Conservation (phyloP, 2,888 invertebrate species). For the Trachelus iudaicus region DNA sequence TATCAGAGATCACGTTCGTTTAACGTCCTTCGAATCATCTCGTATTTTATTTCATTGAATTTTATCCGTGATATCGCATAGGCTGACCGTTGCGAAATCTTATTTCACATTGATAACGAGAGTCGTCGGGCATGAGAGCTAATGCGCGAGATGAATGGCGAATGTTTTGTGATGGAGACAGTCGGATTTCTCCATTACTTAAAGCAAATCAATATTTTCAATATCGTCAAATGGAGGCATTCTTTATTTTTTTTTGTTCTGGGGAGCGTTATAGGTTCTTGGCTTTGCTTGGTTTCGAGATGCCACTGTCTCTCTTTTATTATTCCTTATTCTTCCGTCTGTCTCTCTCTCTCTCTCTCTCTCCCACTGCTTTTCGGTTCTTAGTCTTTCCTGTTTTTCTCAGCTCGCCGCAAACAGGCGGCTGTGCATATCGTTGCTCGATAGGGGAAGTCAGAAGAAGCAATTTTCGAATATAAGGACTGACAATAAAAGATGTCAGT, state of each 20-base stretch:
- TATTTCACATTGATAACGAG: background rate
- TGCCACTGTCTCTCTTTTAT: background rate
- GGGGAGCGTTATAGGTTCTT: background rate
- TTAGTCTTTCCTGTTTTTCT: conserved; percentile 1
- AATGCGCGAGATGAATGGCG: background rate
- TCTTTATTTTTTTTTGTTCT: conserved; percentile 18
- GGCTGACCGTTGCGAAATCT: background rate
- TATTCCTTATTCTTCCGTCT: background rate
- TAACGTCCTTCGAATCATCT: background rate
- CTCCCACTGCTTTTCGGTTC: conserved; percentile 12
- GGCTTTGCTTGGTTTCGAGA: background rate
- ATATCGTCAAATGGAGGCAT: conserved; percentile 49
- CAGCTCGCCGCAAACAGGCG: conserved; percentile 14
- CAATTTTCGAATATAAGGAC: conserved; percentile 27
- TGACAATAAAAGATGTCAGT: conserved; percentile 31
- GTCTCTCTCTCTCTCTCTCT: background rate
- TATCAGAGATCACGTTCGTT: background rate
- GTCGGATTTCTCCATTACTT: conserved; percentile 40
- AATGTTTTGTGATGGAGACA: background rate
- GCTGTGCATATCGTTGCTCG: conserved; percentile 28
- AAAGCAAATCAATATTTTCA: conserved; percentile 55
- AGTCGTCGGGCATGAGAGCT: background rate
- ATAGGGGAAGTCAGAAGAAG: conserved; percentile 25
- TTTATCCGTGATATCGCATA: background rate
- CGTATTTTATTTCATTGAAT: background rate